Percentiles rank a stretch among this genome's conserved stretches.
phyloP scores from a whole-genome alignment of 2,113 vertebrate species.

The Glaucidium brasilianum region DNA sequence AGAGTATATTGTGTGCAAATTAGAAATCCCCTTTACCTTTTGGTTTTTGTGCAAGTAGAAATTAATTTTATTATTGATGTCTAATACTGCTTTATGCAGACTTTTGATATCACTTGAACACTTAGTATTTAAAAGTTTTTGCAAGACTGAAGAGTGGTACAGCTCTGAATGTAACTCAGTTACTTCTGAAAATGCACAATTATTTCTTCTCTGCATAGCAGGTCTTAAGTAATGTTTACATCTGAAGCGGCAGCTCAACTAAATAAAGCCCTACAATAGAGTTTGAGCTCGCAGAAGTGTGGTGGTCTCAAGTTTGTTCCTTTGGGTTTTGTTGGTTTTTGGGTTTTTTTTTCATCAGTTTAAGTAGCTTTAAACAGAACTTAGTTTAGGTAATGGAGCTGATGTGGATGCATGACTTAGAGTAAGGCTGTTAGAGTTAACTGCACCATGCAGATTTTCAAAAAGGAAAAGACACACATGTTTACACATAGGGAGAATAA shows the following conservation, averaged over 20 bases:
- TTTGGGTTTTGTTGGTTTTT: too few relatives aligned
- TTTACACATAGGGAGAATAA: not conserved
- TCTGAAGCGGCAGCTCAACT: not conserved
- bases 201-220: accelerated
- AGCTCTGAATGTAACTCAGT: not conserved
- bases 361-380: not conserved
- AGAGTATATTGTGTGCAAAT: not conserved
- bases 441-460: not conserved
- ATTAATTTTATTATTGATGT: not conserved
- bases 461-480: not conserved
- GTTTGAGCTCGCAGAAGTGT: not conserved
- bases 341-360: not conserved
- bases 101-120: not conserved
- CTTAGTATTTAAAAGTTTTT: not conserved
- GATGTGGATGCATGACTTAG: accelerated
- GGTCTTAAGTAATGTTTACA: accelerated
- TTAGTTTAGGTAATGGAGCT: not conserved
- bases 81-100: not conserved
- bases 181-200: accelerated
- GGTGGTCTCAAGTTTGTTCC: not conserved
- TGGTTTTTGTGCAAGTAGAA: not conserved
- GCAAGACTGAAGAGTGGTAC: not conserved
- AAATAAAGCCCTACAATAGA: not conserved
- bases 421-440: not conserved
- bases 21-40: not conserved